Base-by-base conservation (phyloP, 2,797 vertebrate species). In the Halcyon badia region DNA sequence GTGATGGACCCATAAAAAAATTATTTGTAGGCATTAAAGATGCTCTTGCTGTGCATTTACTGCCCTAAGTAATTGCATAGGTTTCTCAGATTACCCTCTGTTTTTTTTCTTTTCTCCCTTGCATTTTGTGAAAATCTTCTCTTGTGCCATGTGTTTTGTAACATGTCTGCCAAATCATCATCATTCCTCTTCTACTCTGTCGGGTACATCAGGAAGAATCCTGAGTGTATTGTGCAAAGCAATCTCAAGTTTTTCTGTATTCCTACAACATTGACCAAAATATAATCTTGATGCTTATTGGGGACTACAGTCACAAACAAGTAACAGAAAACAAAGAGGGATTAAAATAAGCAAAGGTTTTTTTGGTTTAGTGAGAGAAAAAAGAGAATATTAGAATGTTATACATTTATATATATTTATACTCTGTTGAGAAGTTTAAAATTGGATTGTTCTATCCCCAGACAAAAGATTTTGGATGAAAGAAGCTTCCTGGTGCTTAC, bases 51-150 rank as follows among this genome's bases (percentile, higher is more conserved):
- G 21, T 58, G 30, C 14, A 22, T 87, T 94, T 89, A 46, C 54
- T 65, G 35, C 10, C 13, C 3, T 54, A 46, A n/a, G 5, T 73
- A 76, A 48, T 42, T 35, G 21, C 37, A 42, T 5, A 0, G 0
- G 66, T 92, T 76, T 87, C 46, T 79, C 35, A 80, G 31, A 54
- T 31, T 49, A 31, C 6, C 25, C 15, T 66, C 48, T 77, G 25
- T 3, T 4, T 78, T 79, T 31, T 83, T 90, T 62, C 3, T 10
- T 62, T 73, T 75, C 28, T 82, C 2, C 8, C 13, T 61, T 22
- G 9, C 8, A 11, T 84, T 91, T 46, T 83, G 60, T 28, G 57
- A 48, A 80, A 77, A 66, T 31, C 18, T 62, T 58, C 10, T 51
- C 5, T 35, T 60, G 17, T 46, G 37, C 54, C 11, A 22, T 28